Evolutionary conservation across 1,140 invertebrate genomes (phyloP).

Genomic region (Zaprionus inermis): DNA sequence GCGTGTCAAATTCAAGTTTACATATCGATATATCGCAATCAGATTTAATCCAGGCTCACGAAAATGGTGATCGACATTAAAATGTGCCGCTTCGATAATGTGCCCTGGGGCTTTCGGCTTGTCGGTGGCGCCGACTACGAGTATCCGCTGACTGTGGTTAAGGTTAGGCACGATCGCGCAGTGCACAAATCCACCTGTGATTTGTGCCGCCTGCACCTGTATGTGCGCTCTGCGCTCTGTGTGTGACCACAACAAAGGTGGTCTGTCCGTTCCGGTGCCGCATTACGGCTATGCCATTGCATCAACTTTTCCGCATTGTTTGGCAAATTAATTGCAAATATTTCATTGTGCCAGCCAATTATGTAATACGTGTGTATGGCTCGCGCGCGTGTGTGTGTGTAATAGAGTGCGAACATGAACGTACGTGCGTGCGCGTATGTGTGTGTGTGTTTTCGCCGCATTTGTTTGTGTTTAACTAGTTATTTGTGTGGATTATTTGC

Average conservation of each 20-base stretch:
- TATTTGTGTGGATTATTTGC: slow-evolving; percentile 56
- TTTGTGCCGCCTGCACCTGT: slow-evolving; percentile 35
- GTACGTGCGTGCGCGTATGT: slow-evolving; percentile 28
- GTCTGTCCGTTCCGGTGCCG: slow-evolving; percentile 10
- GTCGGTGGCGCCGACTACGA: slow-evolving; percentile 93
- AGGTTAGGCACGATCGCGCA: slow-evolving; percentile 86
- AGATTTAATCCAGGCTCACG: neutral
- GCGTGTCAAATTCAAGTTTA: slow-evolving; percentile 13
- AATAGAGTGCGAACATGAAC: neutral
- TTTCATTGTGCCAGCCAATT: slow-evolving; percentile 40
- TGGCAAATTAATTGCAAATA: slow-evolving; percentile 55
- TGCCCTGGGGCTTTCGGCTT: slow-evolving; percentile 94
- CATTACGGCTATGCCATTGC: slow-evolving; percentile 34
- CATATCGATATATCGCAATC: neutral
- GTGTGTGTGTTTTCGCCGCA: slow-evolving; percentile 28
- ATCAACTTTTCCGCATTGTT: slow-evolving; percentile 35
- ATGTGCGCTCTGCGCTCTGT: slow-evolving; percentile 3
- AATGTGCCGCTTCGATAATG: slow-evolving; percentile 87
- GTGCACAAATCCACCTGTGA: slow-evolving; percentile 42
- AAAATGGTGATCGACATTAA: slow-evolving; percentile 86
- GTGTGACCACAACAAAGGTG: slow-evolving; percentile 39
- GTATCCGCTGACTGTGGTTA: slow-evolving; percentile 91
- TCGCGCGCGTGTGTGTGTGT: neutral
- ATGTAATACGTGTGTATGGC: slow-evolving; percentile 25
- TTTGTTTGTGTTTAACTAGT: slow-evolving; percentile 43